These are phyloP conservation scores for Arothron firmamentum DNA, from an alignment of 2,113 vertebrate species.

Conservation along the genomic window DNA sequence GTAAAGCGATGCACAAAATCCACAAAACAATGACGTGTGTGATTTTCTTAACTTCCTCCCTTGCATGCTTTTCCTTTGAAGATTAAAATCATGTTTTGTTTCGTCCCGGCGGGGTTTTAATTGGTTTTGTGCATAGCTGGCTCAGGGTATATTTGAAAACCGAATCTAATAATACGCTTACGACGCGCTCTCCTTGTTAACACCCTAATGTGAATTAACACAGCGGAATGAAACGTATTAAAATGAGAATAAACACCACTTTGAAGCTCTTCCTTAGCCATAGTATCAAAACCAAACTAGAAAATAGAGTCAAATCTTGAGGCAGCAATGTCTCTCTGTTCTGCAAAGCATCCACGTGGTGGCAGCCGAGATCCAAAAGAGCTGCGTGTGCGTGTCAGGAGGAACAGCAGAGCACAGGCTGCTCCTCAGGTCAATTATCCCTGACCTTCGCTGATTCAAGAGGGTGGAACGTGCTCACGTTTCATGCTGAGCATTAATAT, in stretches of 20 bases:
- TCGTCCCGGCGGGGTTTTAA: constrained; percentile 75
- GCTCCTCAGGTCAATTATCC: constrained; percentile 19
- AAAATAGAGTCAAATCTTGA: constrained; percentile 40
- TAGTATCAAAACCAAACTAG: constrained; percentile 57
- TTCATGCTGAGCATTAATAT: too few relatives aligned
- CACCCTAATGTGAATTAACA: constrained; percentile 68
- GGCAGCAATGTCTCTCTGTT: constrained; percentile 25
- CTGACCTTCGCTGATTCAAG: constrained; percentile 25
- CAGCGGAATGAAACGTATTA: constrained; percentile 66
- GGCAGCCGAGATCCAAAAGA: constrained; percentile 53
- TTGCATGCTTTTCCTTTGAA: constrained; percentile 72
- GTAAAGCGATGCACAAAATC: constrained; percentile 68
- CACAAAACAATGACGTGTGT: constrained; percentile 73
- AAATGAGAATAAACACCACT: constrained; percentile 52
- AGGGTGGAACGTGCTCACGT: neutral
- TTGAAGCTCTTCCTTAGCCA: constrained; percentile 31
- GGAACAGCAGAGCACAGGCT: constrained; percentile 18
- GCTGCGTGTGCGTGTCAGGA: constrained; percentile 31
- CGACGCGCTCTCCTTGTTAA: constrained; percentile 62
- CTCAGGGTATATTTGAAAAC: constrained; percentile 67
- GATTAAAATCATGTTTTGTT: constrained; percentile 74
- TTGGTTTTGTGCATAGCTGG: constrained; percentile 69
- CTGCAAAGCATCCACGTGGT: constrained; percentile 57
- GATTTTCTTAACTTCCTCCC: constrained; percentile 73
- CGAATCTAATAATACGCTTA: constrained; percentile 72